Evolutionary conservation across 2,888 invertebrate species (phyloP), one percentile per base, ranked within the genome.

Genomic region (Himalopsyche japonica): DNA sequence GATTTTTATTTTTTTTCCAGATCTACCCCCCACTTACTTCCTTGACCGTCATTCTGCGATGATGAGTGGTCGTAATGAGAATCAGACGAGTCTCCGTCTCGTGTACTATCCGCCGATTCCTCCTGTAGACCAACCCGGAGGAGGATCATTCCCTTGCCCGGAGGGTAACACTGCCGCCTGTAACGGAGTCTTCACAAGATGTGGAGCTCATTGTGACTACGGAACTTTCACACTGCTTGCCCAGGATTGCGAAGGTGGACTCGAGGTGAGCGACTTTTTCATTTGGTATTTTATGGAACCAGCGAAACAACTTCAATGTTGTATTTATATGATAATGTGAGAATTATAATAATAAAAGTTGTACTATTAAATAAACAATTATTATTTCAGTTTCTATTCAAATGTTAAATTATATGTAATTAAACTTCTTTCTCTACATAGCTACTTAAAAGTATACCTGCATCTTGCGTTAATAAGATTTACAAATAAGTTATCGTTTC

Each of bases 161-260:
- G 27, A 70, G 4, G 70, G 70, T 3, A 7, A 15, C 27, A 20
- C 30, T 1, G 20, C 27, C 12, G n/a, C 70, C 15, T 70, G 70
- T 12, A 80, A 20, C 79, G 87, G 82, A 89, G 27, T 27, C 48
- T 81, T 92, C 90, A 94, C 94, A 64, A 93, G 95, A 57, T 95
- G 95, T 88, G 95, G 94, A 1, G 94, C 95, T 0, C 96, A 96
- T 89, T 94, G 95, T 32, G 96, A 96, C 90, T 95, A 94, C 87
- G 96, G 95, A 87, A 95, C 95, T 79, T 94, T 96, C 89, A 96
- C 96, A 20, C 91, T 96, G 85, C 91, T 96, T 76, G 93, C 95
- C 49, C 93, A 95, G 90, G 96, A 96, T 89, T 94, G 95, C 64
- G 95, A 95, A 88, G 96, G 96, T 20, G 96, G 96, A 1, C 91